Evolutionary conservation across 1,140 invertebrate species (phyloP), one percentile per base, ranked within the genome.

Genomic region (Aleiodes sp.): DNA sequence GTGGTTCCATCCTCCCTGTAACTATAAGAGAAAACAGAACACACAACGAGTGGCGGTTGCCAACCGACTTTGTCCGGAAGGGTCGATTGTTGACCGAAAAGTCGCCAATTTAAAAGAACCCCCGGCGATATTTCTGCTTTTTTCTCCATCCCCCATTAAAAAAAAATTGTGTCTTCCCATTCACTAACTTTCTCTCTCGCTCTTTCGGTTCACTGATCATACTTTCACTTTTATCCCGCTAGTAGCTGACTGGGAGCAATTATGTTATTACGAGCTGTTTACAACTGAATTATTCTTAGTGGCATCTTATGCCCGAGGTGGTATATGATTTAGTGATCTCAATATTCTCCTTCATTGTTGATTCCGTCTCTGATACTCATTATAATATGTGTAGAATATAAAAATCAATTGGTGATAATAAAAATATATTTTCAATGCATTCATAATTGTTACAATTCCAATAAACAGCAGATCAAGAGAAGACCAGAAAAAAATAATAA

Each of bases 21-120:
- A 14, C 33, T 65, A 46, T 46, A 52, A 64, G 33, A 41, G 19
- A 64, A 70, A 68, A 75, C 77, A 72, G 77, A 70, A 76, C 73
- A 75, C 73, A 72, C 73, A 75, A 73, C 73, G 72, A 67, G 73
- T 75, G 65, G 70, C 74, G 68, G 72, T 67, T 66, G 72, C 72
- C 75, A 76, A 80, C 77, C 80, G 71, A 77, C 72, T 76, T 79
- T n/a, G 21, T 82, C 80, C 83, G 83, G 82, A 85, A 85, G 84
- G 83, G 84, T 85, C 84, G 84, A 85, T 85, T 83, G 84, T 86
- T 85, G 84, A 85, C 84, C 84, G 82, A 86, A 85, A 85, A 86
- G 84, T 86, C 84, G 84, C 84, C 84, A 86, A 86, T 86, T 86
- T 86, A 85, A 86, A 86, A 84, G 78, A 77, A 84, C 84, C 83